Percentiles rank a stretch among this genome's conserved stretches.
Conservation (phyloP, 1,140 invertebrate species). For the Proales similis region DNA sequence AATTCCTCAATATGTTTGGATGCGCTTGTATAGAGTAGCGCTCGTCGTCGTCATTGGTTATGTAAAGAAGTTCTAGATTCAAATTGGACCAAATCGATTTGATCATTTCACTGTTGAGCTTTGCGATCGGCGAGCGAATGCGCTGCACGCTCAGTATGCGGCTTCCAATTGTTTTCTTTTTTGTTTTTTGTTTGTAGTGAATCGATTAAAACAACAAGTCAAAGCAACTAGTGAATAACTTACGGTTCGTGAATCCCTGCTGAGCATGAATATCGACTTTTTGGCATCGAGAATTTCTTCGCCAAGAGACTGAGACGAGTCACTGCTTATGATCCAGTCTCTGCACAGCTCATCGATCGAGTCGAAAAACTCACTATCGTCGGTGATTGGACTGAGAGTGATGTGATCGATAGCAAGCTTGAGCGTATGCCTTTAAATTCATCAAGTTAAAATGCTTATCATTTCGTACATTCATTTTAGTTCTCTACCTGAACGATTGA, state of each 20-base stretch:
- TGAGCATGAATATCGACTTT: slow-evolving; percentile 53
- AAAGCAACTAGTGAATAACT: slow-evolving; percentile 20
- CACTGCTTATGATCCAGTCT: slow-evolving; percentile 55
- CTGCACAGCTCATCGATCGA: slow-evolving; percentile 50
- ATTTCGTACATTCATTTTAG: not conserved
- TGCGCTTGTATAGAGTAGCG: slow-evolving; percentile 58
- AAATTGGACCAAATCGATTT: slow-evolving; percentile 57
- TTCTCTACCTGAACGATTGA: slow-evolving; percentile 50
- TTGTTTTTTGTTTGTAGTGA: no score
- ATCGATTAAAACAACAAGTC: slow-evolving; percentile 19
- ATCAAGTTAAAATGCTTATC: not conserved
- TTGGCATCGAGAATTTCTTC: slow-evolving; percentile 48
- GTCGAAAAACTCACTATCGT: slow-evolving; percentile 49
- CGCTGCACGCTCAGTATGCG: slow-evolving; percentile 51
- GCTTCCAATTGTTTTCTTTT: slow-evolving; percentile 51
- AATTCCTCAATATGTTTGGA: slow-evolving; percentile 54
- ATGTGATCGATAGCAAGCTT: slow-evolving; percentile 55
- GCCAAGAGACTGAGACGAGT: slow-evolving; percentile 50
- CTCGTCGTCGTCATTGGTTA: slow-evolving; percentile 60
- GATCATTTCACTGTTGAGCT: slow-evolving; percentile 53
- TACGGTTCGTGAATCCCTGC: slow-evolving; percentile 49
- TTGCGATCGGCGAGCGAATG: slow-evolving; percentile 50
- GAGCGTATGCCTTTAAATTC: slow-evolving; percentile 50
- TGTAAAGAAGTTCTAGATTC: slow-evolving; percentile 56
- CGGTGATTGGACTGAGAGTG: slow-evolving; percentile 49